These are phyloP conservation scores for Pteropus alecto DNA, from an alignment of 2,113 vertebrate genomes.

Conservation along the genomic window DNA sequence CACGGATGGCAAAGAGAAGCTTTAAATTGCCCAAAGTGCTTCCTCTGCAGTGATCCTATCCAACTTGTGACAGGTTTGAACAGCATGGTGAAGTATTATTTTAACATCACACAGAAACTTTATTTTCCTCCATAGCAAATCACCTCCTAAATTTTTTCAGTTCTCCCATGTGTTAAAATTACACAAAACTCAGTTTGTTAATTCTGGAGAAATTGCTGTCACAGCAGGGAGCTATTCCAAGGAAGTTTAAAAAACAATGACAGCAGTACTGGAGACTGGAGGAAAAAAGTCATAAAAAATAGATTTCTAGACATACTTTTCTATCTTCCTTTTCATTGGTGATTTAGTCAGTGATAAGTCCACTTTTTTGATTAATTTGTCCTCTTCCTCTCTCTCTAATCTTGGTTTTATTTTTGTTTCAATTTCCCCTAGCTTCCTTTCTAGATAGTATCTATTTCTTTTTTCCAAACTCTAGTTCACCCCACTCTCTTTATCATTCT, in stretches of 20 bases:
- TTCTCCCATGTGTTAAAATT: constrained; percentile 15
- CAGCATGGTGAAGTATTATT: constrained; percentile 2
- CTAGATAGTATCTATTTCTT: constrained; percentile 30
- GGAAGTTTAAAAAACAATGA: not conserved
- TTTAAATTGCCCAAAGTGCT: constrained; percentile 10
- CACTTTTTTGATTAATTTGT: not conserved
- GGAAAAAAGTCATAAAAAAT: not conserved
- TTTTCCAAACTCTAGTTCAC: constrained; percentile 8
- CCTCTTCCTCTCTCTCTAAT: not conserved
- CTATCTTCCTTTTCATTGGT: constrained; percentile 19
- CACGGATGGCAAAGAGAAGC: not conserved
- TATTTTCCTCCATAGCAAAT: constrained; percentile 18
- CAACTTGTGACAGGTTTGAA: constrained; percentile 21
- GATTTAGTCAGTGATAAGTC: not conserved
- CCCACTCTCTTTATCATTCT: not conserved
- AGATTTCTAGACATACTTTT: not conserved
- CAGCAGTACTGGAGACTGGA: not conserved
- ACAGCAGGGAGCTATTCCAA: not conserved
- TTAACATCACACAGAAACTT: constrained; percentile 23
- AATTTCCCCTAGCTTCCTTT: constrained; percentile 17
- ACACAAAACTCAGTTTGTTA: constrained; percentile 33
- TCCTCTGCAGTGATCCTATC: not conserved
- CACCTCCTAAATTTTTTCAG: not conserved
- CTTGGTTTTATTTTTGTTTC: constrained; percentile 42
- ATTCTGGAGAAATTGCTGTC: constrained; percentile 21